Base-by-base conservation (phyloP, 2,113 vertebrate species). In the Trichomycterus rosablanca region DNA sequence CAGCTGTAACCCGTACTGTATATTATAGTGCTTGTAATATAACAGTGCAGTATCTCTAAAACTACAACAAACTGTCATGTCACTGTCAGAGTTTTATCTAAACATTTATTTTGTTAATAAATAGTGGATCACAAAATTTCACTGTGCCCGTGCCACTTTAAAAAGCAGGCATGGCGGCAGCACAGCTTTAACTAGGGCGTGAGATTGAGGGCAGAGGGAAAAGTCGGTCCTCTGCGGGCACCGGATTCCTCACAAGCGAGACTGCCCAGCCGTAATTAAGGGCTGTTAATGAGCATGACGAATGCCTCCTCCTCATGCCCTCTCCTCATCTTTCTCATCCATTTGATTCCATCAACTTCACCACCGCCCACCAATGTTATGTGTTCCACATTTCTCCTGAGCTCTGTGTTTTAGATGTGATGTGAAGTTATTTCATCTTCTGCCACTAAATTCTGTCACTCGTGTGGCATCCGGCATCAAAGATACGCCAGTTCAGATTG, bases 141-240 rank as follows among this genome's bases (percentile, higher is more conserved):
- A n/a, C n/a, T n/a, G n/a, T n/a, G n/a, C n/a, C n/a, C n/a, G n/a
- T n/a, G n/a, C n/a, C n/a, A n/a, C n/a, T n/a, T n/a, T n/a, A n/a
- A n/a, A n/a, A n/a, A n/a, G n/a, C n/a, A n/a, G n/a, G n/a, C n/a
- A n/a, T n/a, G n/a, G n/a, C n/a, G n/a, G n/a, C n/a, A n/a, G n/a
- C n/a, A n/a, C n/a, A 34, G 49, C 9, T 16, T 53, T 74, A 71
- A 70, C 56, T 74, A 62, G 68, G 67, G 53, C 67, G 23, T n/a
- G 44, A 56, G 46, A 59, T 56, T 50, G 59, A 49, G 67, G 52
- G 35, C 59, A 67, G 1, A 48, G 20, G 30, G 14, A 42, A 46
- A 22, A 48, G 46, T 19, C 20, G 34, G 18, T 48, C 39, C 59
- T 54, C 52, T 40, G 52, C 20, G 37, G 51, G 51, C 44, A 44